Evolutionary conservation across 2,113 vertebrate species (phyloP).

Genomic region (Pundamilia nyererei): DNA sequence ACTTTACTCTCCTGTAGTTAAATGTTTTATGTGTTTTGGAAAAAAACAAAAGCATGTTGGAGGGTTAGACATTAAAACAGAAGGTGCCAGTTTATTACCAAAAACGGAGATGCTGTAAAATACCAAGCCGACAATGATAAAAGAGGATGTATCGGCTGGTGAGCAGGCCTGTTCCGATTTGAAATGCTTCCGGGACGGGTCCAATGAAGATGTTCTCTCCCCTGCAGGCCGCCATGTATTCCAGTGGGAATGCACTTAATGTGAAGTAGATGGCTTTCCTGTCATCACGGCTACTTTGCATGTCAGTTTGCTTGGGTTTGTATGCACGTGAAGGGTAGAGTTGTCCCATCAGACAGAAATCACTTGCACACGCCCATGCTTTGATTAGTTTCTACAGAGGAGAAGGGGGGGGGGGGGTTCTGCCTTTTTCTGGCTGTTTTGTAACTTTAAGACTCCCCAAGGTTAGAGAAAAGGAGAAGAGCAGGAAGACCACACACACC

Average conservation of each 20-base stretch:
- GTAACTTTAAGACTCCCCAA: background rate
- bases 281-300: background rate
- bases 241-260: background rate
- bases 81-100: background rate
- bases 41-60: background rate
- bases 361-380: background rate
- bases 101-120: background rate
- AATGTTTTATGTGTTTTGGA: background rate
- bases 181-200: constrained; percentile 15
- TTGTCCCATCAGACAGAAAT: background rate
- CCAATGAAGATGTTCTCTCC: constrained; percentile 24
- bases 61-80: background rate
- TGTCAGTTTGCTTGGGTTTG: constrained; percentile 7
- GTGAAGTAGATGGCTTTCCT: background rate
- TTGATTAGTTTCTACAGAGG: background rate
- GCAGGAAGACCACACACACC: constrained; percentile 27
- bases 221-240: background rate
- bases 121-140: background rate
- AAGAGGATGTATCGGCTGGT: background rate
- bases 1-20: background rate
- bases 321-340: background rate
- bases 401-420: background rate
- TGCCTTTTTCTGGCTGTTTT: background rate
- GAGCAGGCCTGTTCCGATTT: background rate
- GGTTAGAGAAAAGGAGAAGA: background rate